phyloP scores from a whole-genome alignment of 2,113 vertebrate genomes.

The Hippoglossus stenolepis region DNA sequence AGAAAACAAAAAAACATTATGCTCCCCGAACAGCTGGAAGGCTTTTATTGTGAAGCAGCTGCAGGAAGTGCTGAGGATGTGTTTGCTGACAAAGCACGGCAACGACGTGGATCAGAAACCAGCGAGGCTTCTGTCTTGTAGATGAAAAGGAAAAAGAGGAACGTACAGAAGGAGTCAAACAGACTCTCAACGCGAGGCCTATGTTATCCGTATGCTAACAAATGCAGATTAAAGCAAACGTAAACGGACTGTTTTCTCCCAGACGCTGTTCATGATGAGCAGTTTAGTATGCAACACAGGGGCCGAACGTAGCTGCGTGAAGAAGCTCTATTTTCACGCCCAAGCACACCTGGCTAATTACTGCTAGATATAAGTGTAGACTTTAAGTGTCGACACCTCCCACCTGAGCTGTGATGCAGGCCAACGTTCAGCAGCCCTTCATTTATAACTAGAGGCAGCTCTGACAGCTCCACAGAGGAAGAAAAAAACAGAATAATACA shows the following conservation, averaged over 20 bases:
- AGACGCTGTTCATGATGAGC: slow-evolving; percentile 40
- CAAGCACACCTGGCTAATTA: slow-evolving; percentile 59
- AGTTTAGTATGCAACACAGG: slow-evolving; percentile 45
- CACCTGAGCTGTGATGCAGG: slow-evolving; percentile 16
- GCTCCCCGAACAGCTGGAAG: slow-evolving; percentile 8
- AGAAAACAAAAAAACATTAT: slow-evolving; percentile 5
- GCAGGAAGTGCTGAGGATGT: slow-evolving; percentile 27
- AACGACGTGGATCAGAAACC: too few relatives aligned
- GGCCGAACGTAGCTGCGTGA: slow-evolving; percentile 25
- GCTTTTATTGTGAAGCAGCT: slow-evolving; percentile 14
- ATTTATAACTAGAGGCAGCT: slow-evolving; percentile 21
- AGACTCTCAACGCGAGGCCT: slow-evolving; percentile 22
- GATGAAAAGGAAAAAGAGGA: not conserved
- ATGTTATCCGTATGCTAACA: slow-evolving; percentile 32
- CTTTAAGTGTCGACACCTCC: slow-evolving; percentile 23
- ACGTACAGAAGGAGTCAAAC: slow-evolving; percentile 13
- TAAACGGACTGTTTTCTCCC: slow-evolving; percentile 39
- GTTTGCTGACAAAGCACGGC: not conserved
- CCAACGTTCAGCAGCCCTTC: slow-evolving; percentile 26
- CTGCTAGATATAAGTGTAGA: slow-evolving; percentile 39
- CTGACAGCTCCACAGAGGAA: slow-evolving; percentile 26
- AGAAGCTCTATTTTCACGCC: not conserved
- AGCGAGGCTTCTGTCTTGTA: too few relatives aligned
- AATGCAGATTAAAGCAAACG: slow-evolving; percentile 56
- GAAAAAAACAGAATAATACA: not conserved